Evolutionary conservation across 2,888 invertebrate genomes (phyloP).

Genomic region (Hydrotaea cyrtoneurina): DNA sequence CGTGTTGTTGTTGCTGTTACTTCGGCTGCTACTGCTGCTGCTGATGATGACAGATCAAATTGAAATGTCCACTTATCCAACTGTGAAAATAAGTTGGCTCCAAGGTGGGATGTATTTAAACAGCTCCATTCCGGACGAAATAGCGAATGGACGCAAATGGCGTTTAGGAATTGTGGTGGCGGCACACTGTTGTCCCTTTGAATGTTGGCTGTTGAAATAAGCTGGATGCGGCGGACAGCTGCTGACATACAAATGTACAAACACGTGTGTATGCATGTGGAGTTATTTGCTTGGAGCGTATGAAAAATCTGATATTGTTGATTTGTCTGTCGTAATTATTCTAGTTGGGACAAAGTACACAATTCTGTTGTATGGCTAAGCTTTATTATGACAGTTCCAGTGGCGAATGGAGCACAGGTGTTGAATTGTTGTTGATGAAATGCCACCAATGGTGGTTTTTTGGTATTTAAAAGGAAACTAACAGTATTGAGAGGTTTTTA

Average conservation of each 20-base stretch:
- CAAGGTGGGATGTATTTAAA: slow-evolving; percentile 6
- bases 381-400: no score
- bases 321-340: slow-evolving; percentile 19
- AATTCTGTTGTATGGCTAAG: no score
- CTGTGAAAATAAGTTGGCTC: slow-evolving; percentile 59
- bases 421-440: no score
- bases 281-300: slow-evolving; percentile 7
- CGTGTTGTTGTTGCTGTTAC: slow-evolving; percentile 42
- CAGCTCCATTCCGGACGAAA: not conserved
- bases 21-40: slow-evolving; percentile 48
- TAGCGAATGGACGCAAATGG: not conserved
- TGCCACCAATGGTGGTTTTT: no score
- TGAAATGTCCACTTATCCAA: slow-evolving; percentile 72
- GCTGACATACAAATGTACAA: not conserved
- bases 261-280: not conserved
- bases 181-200: not conserved
- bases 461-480: no score
- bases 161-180: not conserved
- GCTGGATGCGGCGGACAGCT: not conserved
- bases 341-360: no score
- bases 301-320: slow-evolving; percentile 37
- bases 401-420: no score
- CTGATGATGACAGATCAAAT: slow-evolving; percentile 75
- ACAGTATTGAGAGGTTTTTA: no score
- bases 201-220: no score